Base-by-base conservation (phyloP, 2,113 vertebrate genomes). In the Salvator merianae region DNA sequence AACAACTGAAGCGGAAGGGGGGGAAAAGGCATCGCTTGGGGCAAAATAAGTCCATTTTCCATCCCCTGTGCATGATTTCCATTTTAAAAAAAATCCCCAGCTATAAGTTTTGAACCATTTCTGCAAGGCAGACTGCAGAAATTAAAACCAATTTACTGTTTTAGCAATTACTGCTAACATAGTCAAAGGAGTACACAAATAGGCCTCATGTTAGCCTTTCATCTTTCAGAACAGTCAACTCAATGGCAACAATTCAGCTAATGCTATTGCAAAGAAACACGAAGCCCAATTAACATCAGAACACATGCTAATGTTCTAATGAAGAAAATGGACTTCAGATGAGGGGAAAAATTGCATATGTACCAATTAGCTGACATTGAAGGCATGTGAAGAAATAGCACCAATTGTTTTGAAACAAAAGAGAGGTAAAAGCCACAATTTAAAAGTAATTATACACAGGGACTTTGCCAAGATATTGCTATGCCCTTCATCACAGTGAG, bases 271-370 rank as follows among this genome's bases (percentile, higher is more conserved):
- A 87, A 88, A 92, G 70, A 72, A 91, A 83, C 38, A 78, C 87
- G 83, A 86, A 88, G 40, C 26, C 76, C 68, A 53, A 63, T 65
- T 87, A 93, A 88, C 32, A 10, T 7, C 90, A 88, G 85, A 62
- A 14, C 4, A 79, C 76, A 84, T 77, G 76, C 82, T 92, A 94
- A 93, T 68, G 88, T 90, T 90, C 84, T 87, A 79, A 92, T 85
- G 76, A 88, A 89, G 84, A 47, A 89, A 89, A 93, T 90, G 90
- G 84, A 81, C 87, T 93, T 88, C 87, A 88, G 91, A 92, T 85
- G 79, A 93, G 90, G 89, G 93, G 38, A 36, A 30, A 28, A 88
- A 47, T 65, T 79, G 81, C 68, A 81, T 55, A 79, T 75, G 47
- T 77, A 83, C 71, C 75, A 63, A 63, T 83, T 80, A 79, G 75